Evolutionary conservation across 2,888 invertebrate genomes (phyloP).

Genomic region (Harpalus rufipes): DNA sequence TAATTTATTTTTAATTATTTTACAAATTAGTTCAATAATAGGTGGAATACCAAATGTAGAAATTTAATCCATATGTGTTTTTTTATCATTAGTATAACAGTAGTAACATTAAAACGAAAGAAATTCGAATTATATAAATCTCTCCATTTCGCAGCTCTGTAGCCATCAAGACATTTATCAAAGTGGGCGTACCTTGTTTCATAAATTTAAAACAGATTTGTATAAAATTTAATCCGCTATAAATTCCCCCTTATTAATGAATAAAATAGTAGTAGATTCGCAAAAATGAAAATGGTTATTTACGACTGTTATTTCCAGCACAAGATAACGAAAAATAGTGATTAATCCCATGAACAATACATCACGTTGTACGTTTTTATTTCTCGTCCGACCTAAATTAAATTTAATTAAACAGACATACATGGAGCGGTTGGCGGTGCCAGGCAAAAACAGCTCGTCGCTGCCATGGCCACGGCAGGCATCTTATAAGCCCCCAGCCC

Average conservation of each 20-base stretch:
- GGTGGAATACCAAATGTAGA: too few relatives aligned
- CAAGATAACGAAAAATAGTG: slow-evolving; percentile 60
- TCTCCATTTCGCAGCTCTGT: background rate
- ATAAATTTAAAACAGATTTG: slow-evolving; percentile 46
- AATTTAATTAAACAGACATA: slow-evolving; percentile 66
- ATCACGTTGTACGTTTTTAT: slow-evolving; percentile 65
- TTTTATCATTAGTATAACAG: too few relatives aligned
- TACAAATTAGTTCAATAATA: too few relatives aligned
- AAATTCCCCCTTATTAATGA: slow-evolving; percentile 60
- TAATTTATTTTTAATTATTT: too few relatives aligned
- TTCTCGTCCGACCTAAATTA: slow-evolving; percentile 63
- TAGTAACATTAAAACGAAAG: too few relatives aligned
- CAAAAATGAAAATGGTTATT: slow-evolving; percentile 63
- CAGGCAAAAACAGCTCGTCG: slow-evolving; percentile 47
- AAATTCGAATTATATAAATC: background rate
- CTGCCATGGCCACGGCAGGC: background rate
- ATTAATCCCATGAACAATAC: slow-evolving; percentile 63
- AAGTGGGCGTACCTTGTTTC: background rate
- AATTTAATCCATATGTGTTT: too few relatives aligned
- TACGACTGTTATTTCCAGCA: slow-evolving; percentile 63
- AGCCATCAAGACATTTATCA: background rate
- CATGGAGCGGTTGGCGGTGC: slow-evolving; percentile 35
- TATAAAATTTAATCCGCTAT: slow-evolving; percentile 36
- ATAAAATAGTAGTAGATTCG: slow-evolving; percentile 18
- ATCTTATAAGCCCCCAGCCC: slow-evolving; percentile 13